Evolutionary conservation across 2,797 vertebrate species (phyloP).

Genomic region (Notolepis coatsorum): DNA sequence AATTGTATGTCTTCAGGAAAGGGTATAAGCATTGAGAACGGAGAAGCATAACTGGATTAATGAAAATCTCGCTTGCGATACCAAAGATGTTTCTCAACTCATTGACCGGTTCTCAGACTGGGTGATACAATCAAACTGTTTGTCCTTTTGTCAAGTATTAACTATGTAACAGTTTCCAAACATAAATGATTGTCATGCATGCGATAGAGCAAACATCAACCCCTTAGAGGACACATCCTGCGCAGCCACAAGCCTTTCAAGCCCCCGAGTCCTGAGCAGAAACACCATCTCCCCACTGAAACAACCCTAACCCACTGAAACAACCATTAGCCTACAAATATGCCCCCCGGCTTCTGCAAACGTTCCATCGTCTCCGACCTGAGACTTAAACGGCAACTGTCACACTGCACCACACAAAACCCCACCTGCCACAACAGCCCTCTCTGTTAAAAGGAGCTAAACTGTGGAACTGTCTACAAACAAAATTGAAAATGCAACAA

Average conservation of each 20-base stretch:
- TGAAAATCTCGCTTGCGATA: background rate
- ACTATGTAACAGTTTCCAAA: background rate
- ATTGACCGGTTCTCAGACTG: background rate
- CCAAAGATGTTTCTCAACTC: background rate
- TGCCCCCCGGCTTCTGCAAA: slow-evolving; percentile 31
- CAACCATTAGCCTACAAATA: slow-evolving; percentile 45
- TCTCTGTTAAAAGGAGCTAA: background rate
- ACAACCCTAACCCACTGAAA: slow-evolving; percentile 31
- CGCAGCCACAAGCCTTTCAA: background rate
- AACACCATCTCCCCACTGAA: slow-evolving; percentile 35
- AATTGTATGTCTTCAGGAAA: background rate
- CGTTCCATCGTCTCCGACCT: slow-evolving; percentile 19
- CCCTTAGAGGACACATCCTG: background rate
- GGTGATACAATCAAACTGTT: slow-evolving; percentile 11
- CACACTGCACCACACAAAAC: no score
- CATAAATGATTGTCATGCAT: slow-evolving; percentile 10
- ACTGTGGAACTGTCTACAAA: background rate
- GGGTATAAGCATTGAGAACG: background rate
- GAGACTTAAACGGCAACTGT: no score
- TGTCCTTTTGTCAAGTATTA: slow-evolving; percentile 12
- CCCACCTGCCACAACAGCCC: no score
- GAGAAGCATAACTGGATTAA: background rate
- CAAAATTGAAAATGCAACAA: no score
- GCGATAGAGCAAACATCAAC: slow-evolving; percentile 16
- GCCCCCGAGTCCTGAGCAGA: slow-evolving; percentile 19